Evolutionary conservation across 2,797 vertebrate genomes (phyloP).

Genomic region (Schizopygopsis malacanthus): DNA sequence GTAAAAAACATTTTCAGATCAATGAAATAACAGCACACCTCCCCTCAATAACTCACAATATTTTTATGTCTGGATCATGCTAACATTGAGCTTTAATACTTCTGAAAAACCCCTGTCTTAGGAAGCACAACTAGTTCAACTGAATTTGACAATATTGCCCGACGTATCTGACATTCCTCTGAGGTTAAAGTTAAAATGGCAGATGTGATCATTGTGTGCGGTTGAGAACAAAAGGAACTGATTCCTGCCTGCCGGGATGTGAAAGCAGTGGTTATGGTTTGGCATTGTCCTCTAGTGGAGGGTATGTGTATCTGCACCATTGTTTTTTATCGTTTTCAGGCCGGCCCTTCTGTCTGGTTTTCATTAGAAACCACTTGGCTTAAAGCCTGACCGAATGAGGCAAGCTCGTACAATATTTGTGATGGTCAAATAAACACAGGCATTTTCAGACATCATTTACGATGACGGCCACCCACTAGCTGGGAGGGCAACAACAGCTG

Average conservation of each 20-base stretch:
- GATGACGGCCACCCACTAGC: slow-evolving; percentile 39
- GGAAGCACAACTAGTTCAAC: not conserved
- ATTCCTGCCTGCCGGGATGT: slow-evolving; percentile 48
- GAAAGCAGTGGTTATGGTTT: slow-evolving; percentile 58
- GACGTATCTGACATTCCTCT: slow-evolving; percentile 39
- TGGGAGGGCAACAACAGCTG: slow-evolving; percentile 46
- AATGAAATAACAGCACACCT: not conserved
- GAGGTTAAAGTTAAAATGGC: slow-evolving; percentile 44
- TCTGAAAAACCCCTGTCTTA: not conserved
- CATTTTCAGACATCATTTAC: slow-evolving; percentile 52
- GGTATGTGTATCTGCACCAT: slow-evolving; percentile 74
- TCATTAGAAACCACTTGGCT: slow-evolving; percentile 79
- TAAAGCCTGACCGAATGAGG: slow-evolving; percentile 70
- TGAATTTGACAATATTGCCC: not conserved
- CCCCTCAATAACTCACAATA: not conserved
- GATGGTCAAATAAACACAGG: slow-evolving; percentile 72
- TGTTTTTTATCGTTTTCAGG: slow-evolving; percentile 72
- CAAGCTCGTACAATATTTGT: slow-evolving; percentile 73
- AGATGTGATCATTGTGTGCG: slow-evolving; percentile 47
- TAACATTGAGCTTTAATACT: not conserved
- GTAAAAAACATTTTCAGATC: not conserved
- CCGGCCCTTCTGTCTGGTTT: slow-evolving; percentile 79
- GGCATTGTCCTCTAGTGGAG: slow-evolving; percentile 77
- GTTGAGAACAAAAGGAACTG: slow-evolving; percentile 44
- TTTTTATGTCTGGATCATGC: not conserved